Base-by-base conservation (phyloP, 1,140 invertebrate species). In the Drosophila ananassae region DNA sequence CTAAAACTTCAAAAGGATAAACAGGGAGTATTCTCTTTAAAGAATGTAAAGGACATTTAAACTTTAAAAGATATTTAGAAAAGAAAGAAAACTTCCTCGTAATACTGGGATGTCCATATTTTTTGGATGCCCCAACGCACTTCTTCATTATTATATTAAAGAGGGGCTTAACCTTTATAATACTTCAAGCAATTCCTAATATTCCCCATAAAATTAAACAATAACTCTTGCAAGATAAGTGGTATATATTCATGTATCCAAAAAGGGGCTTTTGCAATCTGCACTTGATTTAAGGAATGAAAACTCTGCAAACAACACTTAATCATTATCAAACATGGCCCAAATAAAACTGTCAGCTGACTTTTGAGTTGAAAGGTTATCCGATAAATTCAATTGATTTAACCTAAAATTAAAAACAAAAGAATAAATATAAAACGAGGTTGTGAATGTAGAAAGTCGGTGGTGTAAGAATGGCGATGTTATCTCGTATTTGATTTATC, bases 401-500 rank as follows among this genome's bases (percentile, higher is more conserved):
- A 67, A 64, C 63, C 63, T 46, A 44, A 13, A 37, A 39, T 6
- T 39, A 2, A 39, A n/a, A 12, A n/a, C 9, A 63, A 51, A 62
- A 63, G 17, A 17, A 17, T 17, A 17, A 62, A 8, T 21, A 6
- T 8, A 21, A 9, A 17, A n/a, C 30, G 13, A 50, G 34, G 10
- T 10, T 28, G 57, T 25, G 22, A 28, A 17, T 24, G 58, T 60
- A 28, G 63, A 66, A 63, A 55, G 39, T 50, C 30, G 46, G 13
- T 56, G 67, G 30, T 17, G 62, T 44, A 50, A 68, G 52, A 48
- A 48, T 37, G 30, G 34, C 51, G 32, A 73, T 62, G 39, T 61
- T 54, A 76, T 68, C 72, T 66, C 9, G 48, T 66, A 66, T 53
- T 61, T 68, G 72, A 80, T 80, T 59, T 73, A 80, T 59, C 66